These are phyloP conservation scores for Odontomachus brunneus DNA, from an alignment of 1,140 invertebrate species.

Conservation along the genomic window DNA sequence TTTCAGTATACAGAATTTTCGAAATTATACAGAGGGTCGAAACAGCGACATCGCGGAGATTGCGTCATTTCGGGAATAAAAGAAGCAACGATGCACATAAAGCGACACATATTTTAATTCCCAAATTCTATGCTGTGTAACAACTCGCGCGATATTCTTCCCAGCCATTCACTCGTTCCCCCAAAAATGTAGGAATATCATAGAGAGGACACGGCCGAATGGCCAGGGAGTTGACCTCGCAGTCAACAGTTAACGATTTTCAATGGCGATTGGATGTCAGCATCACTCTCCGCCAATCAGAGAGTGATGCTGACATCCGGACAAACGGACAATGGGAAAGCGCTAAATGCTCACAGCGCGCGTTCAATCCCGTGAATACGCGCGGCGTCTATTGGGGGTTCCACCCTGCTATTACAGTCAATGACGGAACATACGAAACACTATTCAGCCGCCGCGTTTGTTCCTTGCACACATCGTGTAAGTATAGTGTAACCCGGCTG, in stretches of 20 bases:
- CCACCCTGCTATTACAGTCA: slow-evolving; percentile 76
- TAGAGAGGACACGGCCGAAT: slow-evolving; percentile 40
- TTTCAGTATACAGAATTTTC: not conserved
- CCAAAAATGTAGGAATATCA: slow-evolving; percentile 45
- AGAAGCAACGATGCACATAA: slow-evolving; percentile 6
- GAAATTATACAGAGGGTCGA: not conserved
- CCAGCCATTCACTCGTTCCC: slow-evolving; percentile 6
- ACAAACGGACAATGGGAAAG: slow-evolving; percentile 66
- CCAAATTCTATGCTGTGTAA: slow-evolving; percentile 20
- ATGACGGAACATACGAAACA: slow-evolving; percentile 76
- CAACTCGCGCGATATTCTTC: slow-evolving; percentile 19
- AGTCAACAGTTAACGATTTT: slow-evolving; percentile 61
- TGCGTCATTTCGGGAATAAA: not conserved
- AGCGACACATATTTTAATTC: slow-evolving; percentile 23
- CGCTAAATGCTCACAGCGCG: slow-evolving; percentile 71
- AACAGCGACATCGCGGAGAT: not conserved
- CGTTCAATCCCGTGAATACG: slow-evolving; percentile 70
- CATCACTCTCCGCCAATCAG: slow-evolving; percentile 71
- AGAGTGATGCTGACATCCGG: slow-evolving; percentile 75
- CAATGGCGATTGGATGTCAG: slow-evolving; percentile 69
- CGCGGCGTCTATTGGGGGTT: slow-evolving; percentile 72
- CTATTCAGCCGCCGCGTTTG: slow-evolving; percentile 73
- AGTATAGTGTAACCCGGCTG: slow-evolving; percentile 67
- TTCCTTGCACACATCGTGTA: slow-evolving; percentile 75
- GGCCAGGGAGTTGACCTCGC: slow-evolving; percentile 41